Evolutionary conservation across 2,888 invertebrate genomes (phyloP).

Genomic region (Hybos culiciformis): DNA sequence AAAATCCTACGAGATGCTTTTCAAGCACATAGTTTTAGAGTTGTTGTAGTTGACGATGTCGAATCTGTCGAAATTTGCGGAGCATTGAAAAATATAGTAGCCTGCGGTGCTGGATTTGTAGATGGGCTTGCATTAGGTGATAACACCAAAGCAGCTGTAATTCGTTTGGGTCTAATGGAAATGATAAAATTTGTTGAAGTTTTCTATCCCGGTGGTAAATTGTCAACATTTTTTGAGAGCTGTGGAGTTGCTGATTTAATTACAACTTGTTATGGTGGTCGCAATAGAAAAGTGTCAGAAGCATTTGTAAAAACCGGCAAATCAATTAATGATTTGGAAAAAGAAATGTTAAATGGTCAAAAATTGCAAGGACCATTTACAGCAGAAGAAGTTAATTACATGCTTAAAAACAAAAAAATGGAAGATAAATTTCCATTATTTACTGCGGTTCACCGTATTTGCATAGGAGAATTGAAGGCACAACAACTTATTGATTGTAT

Average conservation of each 20-base stretch:
- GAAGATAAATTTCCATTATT: constrained; percentile 91
- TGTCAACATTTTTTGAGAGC: constrained; percentile 93
- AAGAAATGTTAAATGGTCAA: constrained; percentile 94
- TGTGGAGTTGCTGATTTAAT: constrained; percentile 98
- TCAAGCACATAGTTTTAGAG: constrained; percentile 90
- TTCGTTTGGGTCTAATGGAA: constrained; percentile 97
- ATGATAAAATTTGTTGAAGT: constrained; percentile 94
- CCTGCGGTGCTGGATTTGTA: constrained; percentile 94
- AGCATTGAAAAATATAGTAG: constrained; percentile 98
- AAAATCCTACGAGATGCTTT: constrained; percentile 76
- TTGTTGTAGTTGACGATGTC: constrained; percentile 90
- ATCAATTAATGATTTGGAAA: constrained; percentile 78
- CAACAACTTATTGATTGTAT: constrained; percentile 80
- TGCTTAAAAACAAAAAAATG: constrained; percentile 78
- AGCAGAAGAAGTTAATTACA: constrained; percentile 90
- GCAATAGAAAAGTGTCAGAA: constrained; percentile 88
- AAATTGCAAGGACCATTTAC: constrained; percentile 96
- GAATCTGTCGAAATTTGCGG: constrained; percentile 98
- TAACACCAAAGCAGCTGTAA: constrained; percentile 98
- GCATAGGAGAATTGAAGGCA: constrained; percentile 65
- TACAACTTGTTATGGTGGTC: constrained; percentile 94
- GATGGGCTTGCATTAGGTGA: constrained; percentile 92
- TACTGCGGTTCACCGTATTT: constrained; percentile 89
- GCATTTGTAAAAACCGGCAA: constrained; percentile 89
- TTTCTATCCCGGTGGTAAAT: constrained; percentile 81